Conservation (phyloP, 2,888 invertebrate genomes). For the Lycaena phlaeas region DNA sequence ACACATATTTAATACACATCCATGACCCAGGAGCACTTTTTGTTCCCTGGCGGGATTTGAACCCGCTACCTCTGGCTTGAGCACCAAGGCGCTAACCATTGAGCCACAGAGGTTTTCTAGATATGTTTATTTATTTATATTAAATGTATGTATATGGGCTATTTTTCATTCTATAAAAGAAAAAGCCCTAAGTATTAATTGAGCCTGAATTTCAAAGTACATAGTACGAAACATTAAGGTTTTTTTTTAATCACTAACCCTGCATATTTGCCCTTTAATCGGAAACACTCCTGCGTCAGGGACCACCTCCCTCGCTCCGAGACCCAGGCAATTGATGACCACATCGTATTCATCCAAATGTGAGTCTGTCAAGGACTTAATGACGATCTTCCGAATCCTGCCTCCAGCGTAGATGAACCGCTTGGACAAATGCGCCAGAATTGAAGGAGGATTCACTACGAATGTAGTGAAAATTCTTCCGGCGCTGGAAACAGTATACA, state of each 20-base stretch:
- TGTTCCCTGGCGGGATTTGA: too few relatives aligned
- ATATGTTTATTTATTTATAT: too few relatives aligned
- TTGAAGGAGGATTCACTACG: constrained; percentile 75
- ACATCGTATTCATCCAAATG: constrained; percentile 75
- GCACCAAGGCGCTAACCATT: too few relatives aligned
- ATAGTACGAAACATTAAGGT: too few relatives aligned
- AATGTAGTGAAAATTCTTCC: constrained; percentile 79
- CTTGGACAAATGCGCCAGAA: constrained; percentile 78
- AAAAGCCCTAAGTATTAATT: too few relatives aligned
- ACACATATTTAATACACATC: too few relatives aligned
- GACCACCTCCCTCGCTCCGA: constrained; percentile 76
- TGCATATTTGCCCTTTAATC: constrained; percentile 82
- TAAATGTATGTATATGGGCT: too few relatives aligned
- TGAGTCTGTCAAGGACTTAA: constrained; percentile 41
- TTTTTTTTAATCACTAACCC: constrained; percentile 62
- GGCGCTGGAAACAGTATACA: constrained; percentile 46
- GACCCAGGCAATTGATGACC: constrained; percentile 85
- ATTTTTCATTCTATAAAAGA: too few relatives aligned
- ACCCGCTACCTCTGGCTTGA: too few relatives aligned
- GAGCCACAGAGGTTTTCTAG: too few relatives aligned
- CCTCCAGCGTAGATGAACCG: constrained; percentile 77
- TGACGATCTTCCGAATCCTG: constrained; percentile 43
- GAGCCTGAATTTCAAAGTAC: too few relatives aligned
- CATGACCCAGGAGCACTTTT: too few relatives aligned
- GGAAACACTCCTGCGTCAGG: constrained; percentile 76